A percentile compares a stretch with the other conserved stretches of the same genome.
phyloP scores from a whole-genome alignment of 2,797 vertebrate genomes.

The Ptychadena robeensis region DNA sequence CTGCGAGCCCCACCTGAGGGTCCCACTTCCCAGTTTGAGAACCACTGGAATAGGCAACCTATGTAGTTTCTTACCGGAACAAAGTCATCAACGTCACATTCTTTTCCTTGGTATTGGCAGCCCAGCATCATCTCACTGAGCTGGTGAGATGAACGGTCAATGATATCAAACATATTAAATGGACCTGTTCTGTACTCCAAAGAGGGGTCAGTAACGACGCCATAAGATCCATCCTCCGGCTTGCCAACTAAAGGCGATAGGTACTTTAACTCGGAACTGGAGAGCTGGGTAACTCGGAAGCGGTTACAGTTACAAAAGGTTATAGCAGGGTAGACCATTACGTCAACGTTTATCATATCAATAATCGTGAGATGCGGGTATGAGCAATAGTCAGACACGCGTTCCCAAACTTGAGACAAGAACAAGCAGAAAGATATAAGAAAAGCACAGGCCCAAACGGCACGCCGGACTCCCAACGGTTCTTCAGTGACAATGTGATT shows the following conservation, averaged over 20 bases:
- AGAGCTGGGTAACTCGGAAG: conserved; percentile 87
- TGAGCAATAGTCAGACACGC: conserved; percentile 83
- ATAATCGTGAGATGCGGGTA: conserved; percentile 89
- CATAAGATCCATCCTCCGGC: conserved; percentile 85
- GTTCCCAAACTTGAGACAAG: conserved; percentile 88
- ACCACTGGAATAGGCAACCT: too few species aligned
- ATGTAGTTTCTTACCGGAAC: conserved; percentile 81
- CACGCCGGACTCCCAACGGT: conserved; percentile 81
- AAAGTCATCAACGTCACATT: conserved; percentile 85
- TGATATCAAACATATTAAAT: conserved; percentile 86
- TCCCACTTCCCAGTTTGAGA: too few species aligned
- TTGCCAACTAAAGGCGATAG: conserved; percentile 87
- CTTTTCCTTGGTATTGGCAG: conserved; percentile 84
- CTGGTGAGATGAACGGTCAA: conserved; percentile 87
- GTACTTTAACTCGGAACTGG: conserved; percentile 87
- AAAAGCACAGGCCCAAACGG: conserved; percentile 85
- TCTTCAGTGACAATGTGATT: conserved; percentile 89
- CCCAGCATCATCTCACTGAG: conserved; percentile 94
- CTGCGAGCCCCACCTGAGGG: too few species aligned
- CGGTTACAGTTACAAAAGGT: conserved; percentile 93
- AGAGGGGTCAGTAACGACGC: conserved; percentile 78
- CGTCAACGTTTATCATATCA: conserved; percentile 79
- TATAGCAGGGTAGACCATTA: conserved; percentile 88
- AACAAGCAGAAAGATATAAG: conserved; percentile 85
- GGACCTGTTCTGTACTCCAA: conserved; percentile 68